Evolutionary conservation across 2,113 vertebrate genomes (phyloP).

Genomic region (Cyanoramphus novaezelandiae): DNA sequence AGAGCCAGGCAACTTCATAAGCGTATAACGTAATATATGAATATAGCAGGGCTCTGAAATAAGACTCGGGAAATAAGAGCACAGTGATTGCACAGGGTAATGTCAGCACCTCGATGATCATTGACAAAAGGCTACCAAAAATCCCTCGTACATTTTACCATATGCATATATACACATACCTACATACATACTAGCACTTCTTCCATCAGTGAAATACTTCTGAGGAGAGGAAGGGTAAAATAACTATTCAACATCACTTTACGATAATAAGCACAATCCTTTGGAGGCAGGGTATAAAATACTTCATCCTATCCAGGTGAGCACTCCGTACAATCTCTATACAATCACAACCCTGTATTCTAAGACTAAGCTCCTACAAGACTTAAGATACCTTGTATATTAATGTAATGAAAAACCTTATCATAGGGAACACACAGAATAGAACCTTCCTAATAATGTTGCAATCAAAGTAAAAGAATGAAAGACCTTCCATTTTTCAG

Average conservation of each 20-base stretch:
- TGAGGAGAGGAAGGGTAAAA: not conserved
- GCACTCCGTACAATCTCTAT: not conserved
- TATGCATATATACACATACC: not conserved
- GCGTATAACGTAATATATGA: not conserved
- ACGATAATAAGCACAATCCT: not conserved
- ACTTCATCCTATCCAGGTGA: not conserved
- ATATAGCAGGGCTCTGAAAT: not conserved
- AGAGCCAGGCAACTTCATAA: not conserved
- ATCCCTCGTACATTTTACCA: not conserved
- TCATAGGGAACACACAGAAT: not conserved
- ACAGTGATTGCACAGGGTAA: not conserved
- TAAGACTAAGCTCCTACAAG: not conserved
- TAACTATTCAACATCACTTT: not conserved
- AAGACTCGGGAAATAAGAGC: not conserved
- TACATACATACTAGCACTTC: not conserved
- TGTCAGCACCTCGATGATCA: not conserved
- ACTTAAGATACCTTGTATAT: not conserved
- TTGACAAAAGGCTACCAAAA: not conserved
- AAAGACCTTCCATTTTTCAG: not conserved
- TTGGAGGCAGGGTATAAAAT: not conserved
- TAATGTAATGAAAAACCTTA: not conserved
- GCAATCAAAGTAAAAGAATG: not conserved
- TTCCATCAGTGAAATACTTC: not conserved
- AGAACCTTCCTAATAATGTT: not conserved
- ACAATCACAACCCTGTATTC: not conserved